Evolutionary conservation across 2,797 vertebrate genomes (phyloP), one percentile per base, ranked within the genome.

Genomic region (Anolis apletophallus): DNA sequence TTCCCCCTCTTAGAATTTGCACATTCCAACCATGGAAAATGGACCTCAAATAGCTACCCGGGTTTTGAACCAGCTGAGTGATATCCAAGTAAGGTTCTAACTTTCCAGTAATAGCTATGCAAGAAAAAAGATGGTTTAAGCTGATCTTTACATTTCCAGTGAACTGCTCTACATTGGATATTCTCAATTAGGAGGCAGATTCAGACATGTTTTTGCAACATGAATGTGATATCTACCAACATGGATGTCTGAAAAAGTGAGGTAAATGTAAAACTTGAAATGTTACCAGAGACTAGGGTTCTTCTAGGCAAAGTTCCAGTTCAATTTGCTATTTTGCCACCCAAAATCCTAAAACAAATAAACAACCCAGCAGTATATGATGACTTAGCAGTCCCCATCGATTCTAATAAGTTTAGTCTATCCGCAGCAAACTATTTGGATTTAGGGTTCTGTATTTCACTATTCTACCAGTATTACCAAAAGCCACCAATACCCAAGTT

Each of bases 31-130:
- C 50, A 96, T 97, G 94, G 96, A 97, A 50, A 95, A 96, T 10
- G 95, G 95, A 64, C 95, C 97, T 72, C 95, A 96, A 84, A 55
- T 99, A 89, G 92, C 97, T 36, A 95, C 95, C 11, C 96, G 96
- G 75, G 93, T 98, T 84, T 91, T 96, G 83, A 96, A 96, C 61
- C 97, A 97, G 71, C 92, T 99, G 69, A 96, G 80, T 50, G 97
- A 98, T 90, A 97, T 98, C 89, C 98, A 98, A 95, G 98, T 98
- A 94, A 95, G 93, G 32, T 26, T 4, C 69, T 92, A 36, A 86
- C 3, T 81, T 12, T 80, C 55, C 75, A n/a, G 14, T 21, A 13
- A 21, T 13, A 71, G 64, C 16, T 52, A 50, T 34, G 26, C 14
- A 75, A 40, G 61, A n/a, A 29, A 40, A 34, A 59, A 29, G n/a